Evolutionary conservation across 2,888 invertebrate genomes (phyloP).

Genomic region (Limnephilus rhombicus): DNA sequence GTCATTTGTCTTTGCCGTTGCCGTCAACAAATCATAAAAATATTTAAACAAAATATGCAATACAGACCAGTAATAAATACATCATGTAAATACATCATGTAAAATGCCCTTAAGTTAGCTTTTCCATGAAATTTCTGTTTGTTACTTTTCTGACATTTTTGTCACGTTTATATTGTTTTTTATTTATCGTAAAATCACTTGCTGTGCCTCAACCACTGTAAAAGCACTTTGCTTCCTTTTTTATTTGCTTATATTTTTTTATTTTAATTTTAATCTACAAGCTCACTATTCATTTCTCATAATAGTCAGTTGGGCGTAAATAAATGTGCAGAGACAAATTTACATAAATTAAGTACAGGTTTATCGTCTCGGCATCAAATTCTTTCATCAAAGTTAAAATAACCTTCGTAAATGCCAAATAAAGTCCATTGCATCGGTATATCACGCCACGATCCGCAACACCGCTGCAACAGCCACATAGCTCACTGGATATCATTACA

Average conservation of each 20-base stretch:
- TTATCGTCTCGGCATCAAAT: not conserved
- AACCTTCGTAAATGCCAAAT: not conserved
- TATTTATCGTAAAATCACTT: not conserved
- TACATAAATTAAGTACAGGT: not conserved
- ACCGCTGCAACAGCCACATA: not conserved
- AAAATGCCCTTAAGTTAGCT: no score
- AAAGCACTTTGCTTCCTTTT: no score
- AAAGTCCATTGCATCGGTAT: not conserved
- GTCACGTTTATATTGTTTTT: not conserved
- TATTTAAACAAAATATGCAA: no score
- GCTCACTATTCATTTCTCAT: not conserved
- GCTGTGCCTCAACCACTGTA: not conserved
- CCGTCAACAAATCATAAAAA: no score
- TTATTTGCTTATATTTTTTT: not conserved
- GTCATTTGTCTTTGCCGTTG: no score
- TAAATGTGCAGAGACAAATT: not conserved
- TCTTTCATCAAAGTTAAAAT: not conserved
- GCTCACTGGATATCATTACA: not conserved
- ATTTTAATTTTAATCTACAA: not conserved
- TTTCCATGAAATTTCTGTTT: no score
- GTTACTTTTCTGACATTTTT: no score
- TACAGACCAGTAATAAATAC: no score
- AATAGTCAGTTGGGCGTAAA: not conserved
- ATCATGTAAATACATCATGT: no score
- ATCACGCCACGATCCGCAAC: not conserved